These are phyloP conservation scores for Andrena bucephala DNA, from an alignment of 2,888 invertebrate species.

Conservation along the genomic window DNA sequence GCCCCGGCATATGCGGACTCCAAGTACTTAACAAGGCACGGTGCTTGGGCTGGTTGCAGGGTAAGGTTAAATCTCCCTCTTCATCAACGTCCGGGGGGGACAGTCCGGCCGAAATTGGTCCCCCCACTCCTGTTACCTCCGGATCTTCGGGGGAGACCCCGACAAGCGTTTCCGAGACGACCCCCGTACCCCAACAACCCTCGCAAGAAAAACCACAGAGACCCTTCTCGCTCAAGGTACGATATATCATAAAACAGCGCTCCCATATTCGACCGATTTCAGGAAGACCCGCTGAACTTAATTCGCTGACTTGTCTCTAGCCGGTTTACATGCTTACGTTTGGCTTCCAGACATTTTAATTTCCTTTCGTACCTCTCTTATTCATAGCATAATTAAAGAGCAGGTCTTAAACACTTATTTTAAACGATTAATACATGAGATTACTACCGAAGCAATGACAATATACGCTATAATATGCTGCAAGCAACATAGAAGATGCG, in stretches of 20 bases:
- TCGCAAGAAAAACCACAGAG: constrained; percentile 86
- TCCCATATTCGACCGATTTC: constrained; percentile 49
- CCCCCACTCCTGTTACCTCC: constrained; percentile 81
- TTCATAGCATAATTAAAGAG: constrained; percentile 39
- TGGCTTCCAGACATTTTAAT: constrained; percentile 62
- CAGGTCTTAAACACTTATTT: constrained; percentile 21
- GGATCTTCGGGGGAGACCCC: constrained; percentile 81
- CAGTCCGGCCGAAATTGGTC: constrained; percentile 83
- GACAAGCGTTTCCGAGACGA: constrained; percentile 78
- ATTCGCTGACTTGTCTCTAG: constrained; percentile 46
- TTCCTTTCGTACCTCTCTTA: constrained; percentile 32
- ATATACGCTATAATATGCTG: constrained; percentile 40
- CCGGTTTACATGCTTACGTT: constrained; percentile 64
- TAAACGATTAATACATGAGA: constrained; percentile 50
- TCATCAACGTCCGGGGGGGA: constrained; percentile 84
- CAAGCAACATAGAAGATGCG: constrained; percentile 48
- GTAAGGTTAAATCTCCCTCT: constrained; percentile 85
- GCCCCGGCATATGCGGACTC: constrained; percentile 78
- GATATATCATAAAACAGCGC: constrained; percentile 62
- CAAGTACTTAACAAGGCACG: constrained; percentile 82
- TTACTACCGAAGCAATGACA: constrained; percentile 28
- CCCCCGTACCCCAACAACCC: constrained; percentile 81
- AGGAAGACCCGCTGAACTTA: constrained; percentile 28
- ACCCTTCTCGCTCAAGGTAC: constrained; percentile 88
- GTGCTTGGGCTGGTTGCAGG: constrained; percentile 85